Evolutionary conservation across 2,888 invertebrate species (phyloP).

Genomic region (Trachelus troglodyta): DNA sequence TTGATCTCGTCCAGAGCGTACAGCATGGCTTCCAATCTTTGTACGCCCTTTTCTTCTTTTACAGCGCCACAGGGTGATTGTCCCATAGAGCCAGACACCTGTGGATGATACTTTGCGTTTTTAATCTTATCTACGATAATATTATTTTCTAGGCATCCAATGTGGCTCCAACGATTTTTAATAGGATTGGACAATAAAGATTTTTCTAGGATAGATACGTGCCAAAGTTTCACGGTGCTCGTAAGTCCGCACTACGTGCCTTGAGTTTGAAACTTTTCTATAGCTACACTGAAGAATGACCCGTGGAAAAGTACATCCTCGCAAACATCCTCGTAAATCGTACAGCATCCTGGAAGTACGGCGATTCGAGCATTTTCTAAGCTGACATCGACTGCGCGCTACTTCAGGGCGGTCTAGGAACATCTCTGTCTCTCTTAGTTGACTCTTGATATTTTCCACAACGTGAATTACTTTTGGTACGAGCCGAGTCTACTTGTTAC

Average conservation of each 20-base stretch:
- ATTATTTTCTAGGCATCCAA: no score
- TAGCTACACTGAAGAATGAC: neutral
- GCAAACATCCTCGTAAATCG: neutral
- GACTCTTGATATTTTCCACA: neutral
- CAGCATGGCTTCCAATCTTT: constrained; percentile 77
- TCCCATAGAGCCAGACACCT: constrained; percentile 57
- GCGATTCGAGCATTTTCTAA: neutral
- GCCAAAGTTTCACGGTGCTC: neutral
- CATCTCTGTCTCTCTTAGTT: neutral
- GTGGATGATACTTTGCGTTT: neutral
- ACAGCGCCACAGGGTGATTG: constrained; percentile 70
- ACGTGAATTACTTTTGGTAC: neutral
- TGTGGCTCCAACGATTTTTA: neutral
- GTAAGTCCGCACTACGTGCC: neutral
- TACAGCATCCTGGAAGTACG: neutral
- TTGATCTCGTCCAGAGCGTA: constrained; percentile 77
- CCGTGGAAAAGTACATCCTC: neutral
- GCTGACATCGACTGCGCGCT: neutral
- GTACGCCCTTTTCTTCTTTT: constrained; percentile 77
- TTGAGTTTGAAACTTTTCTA: neutral
- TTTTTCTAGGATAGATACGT: neutral
- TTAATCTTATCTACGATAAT: neutral
- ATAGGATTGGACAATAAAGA: neutral
- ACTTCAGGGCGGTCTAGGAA: neutral
- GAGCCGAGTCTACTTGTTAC: no score